Percentiles rank a stretch among this genome's conserved stretches.
Evolutionary conservation across 2,113 vertebrate genomes (phyloP).

Genomic region (Alouatta palliata): DNA sequence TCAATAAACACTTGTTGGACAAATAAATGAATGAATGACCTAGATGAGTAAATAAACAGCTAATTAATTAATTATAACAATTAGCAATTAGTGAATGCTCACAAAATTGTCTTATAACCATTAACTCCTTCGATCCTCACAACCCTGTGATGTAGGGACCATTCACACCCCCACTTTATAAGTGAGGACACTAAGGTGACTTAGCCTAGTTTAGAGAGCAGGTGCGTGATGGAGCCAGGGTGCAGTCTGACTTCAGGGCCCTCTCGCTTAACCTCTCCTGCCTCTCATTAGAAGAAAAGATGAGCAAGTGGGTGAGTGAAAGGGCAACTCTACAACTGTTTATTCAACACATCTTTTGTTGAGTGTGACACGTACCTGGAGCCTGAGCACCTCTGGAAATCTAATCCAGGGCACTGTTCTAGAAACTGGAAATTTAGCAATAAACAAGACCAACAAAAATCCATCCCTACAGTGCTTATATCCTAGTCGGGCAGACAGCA

Average conservation of each 20-base stretch:
- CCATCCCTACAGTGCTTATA: rapidly evolving
- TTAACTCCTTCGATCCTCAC: neutral
- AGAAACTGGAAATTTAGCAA: neutral
- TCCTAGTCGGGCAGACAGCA: neutral
- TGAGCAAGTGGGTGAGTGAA: neutral
- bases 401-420: neutral
- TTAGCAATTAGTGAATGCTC: neutral
- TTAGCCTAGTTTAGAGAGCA: neutral
- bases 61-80: neutral
- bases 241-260: too few relatives aligned
- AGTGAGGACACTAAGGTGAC: neutral
- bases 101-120: neutral
- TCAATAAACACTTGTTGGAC: neutral
- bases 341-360: neutral
- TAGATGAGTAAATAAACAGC: neutral
- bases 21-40: neutral
- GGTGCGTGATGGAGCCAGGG: neutral
- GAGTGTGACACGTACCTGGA: too few relatives aligned
- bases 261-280: neutral
- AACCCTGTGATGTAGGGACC: neutral
- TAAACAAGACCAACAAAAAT: neutral
- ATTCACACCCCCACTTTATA: neutral
- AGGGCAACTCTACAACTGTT: neutral
- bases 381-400: too few relatives aligned
- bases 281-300: too few relatives aligned